Evolutionary conservation across 2,888 invertebrate species (phyloP).

Genomic region (Chalcis sispes): DNA sequence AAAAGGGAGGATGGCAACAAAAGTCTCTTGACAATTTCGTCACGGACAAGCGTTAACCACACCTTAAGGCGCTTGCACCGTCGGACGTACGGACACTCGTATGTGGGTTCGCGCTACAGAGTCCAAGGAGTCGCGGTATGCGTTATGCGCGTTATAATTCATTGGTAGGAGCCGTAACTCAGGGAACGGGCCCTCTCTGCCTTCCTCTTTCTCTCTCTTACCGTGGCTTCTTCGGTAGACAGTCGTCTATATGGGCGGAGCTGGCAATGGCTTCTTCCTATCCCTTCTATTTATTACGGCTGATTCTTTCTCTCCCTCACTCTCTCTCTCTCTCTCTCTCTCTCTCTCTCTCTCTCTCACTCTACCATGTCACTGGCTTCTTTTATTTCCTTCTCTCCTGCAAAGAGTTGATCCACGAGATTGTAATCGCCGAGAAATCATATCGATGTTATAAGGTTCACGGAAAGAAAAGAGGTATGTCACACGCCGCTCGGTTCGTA

Average conservation of each 20-base stretch:
- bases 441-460: too few relatives aligned
- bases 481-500: too few relatives aligned
- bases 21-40: slow-evolving; percentile 52
- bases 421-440: too few relatives aligned
- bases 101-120: too few relatives aligned
- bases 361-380: too few relatives aligned
- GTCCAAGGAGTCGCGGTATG: slow-evolving; percentile 65
- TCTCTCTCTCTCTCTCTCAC: too few relatives aligned
- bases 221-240: slow-evolving; percentile 69
- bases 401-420: too few relatives aligned
- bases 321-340: neutral
- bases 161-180: slow-evolving; percentile 71
- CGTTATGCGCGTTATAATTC: slow-evolving; percentile 73
- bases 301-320: neutral
- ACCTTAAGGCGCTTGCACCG: slow-evolving; percentile 58
- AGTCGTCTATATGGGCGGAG: slow-evolving; percentile 68
- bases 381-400: too few relatives aligned
- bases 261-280: slow-evolving; percentile 64
- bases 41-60: slow-evolving; percentile 57
- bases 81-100: slow-evolving; percentile 51
- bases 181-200: slow-evolving; percentile 58
- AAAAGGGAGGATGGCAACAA: slow-evolving; percentile 20
- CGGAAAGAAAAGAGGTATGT: too few relatives aligned
- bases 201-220: neutral
- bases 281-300: slow-evolving; percentile 64